phyloP scores from a whole-genome alignment of 2,113 vertebrate genomes.

The Malurus cyaneus region DNA sequence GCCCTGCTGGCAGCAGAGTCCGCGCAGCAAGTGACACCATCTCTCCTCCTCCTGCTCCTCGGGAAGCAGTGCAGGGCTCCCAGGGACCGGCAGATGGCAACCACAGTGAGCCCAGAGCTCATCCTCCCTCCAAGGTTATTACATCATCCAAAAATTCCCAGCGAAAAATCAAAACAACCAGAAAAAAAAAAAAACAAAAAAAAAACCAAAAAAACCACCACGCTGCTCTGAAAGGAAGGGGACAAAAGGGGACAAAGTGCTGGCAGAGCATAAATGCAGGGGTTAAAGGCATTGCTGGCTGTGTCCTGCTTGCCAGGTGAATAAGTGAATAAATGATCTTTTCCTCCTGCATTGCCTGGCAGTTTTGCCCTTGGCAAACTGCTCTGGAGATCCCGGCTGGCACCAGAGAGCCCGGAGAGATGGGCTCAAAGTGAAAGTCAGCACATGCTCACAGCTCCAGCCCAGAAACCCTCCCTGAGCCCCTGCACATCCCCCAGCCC shows the following conservation, averaged over 20 bases:
- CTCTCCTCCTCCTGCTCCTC: background rate
- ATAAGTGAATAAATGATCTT: background rate
- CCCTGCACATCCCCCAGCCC: background rate
- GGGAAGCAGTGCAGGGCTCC: background rate
- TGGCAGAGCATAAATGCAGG: background rate
- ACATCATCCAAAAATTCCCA: slow-evolving; percentile 60
- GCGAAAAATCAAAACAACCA: background rate
- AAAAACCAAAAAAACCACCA: background rate
- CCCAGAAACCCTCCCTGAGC: background rate
- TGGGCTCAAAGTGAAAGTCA: background rate
- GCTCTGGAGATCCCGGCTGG: background rate
- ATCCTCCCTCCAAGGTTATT: slow-evolving; percentile 57
- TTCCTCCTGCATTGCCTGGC: background rate
- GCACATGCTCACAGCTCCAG: background rate
- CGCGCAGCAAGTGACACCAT: background rate
- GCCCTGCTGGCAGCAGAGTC: background rate
- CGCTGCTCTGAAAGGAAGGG: background rate
- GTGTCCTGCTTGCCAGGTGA: background rate
- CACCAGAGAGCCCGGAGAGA: background rate
- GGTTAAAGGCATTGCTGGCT: background rate
- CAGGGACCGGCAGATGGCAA: slow-evolving; percentile 71
- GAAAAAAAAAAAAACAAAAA: background rate
- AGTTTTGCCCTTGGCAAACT: background rate
- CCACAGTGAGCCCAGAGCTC: background rate
- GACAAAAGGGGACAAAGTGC: background rate